Evolutionary conservation across 1,140 invertebrate species (phyloP), one percentile per base, ranked within the genome.

Genomic region (Nebria ingens): DNA sequence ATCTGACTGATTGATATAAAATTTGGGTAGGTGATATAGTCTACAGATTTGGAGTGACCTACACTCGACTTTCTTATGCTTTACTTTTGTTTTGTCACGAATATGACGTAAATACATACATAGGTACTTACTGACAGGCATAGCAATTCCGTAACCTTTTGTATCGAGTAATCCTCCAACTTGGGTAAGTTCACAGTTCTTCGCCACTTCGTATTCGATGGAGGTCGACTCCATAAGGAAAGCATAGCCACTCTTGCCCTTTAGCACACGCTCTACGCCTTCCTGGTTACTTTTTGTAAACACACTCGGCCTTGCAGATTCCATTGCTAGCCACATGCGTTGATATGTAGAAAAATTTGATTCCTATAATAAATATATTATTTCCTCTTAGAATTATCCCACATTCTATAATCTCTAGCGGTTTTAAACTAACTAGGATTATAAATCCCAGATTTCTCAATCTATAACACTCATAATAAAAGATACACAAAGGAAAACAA

Each of bases 171-270:
- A 73, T 42, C 82, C 76, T 45, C 90, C 83, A 59, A 93, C 81
- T 73, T 89, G 84, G 53, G 80, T 82, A 1, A 93, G 70, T 51
- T 87, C 77, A 63, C 89, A 93, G 57, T 89, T 75, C 19, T 84
- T 71, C 61, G 89, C 84, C 19, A 82, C 75, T 58, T 85, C 80
- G 66, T 89, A 93, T 58, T 90, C 87, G 58, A 93, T 81, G 17
- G 82, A 79, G 0, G 87, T 83, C 0, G 87, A 90, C 70, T 93
- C 89, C 89, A 93, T 92, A 2, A 92, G 73, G 67, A 86, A 93
- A 1, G 89, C 89, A 65, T 89, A 93, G 2, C 65, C 62, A 22
- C 77, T 70, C 64, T 86, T 82, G 0, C 81, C 80, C 57, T 82
- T 80, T 3, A 78, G 63, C 0, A 96, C 93, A 12, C 88, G 75